A percentile compares a stretch with the other conserved stretches of the same genome.
Conservation (phyloP, 1,140 invertebrate genomes). For the Procambarus clarkii region DNA sequence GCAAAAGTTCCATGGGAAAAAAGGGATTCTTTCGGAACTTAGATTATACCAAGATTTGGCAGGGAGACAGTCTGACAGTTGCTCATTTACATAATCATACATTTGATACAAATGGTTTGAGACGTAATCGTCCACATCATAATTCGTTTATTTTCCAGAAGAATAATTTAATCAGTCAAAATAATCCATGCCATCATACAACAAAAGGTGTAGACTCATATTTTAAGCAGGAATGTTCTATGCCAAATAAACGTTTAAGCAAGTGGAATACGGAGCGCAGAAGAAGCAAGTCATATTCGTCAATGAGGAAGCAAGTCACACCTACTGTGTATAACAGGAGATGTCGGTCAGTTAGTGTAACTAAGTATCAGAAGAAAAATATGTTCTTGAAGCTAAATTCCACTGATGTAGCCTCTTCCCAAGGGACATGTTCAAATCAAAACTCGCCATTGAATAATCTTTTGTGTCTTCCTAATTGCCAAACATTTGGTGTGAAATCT, state of each 20-base stretch:
- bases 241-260: no score
- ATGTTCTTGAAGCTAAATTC: not conserved
- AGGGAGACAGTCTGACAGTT: not conserved
- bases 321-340: not conserved
- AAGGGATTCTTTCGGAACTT: slow-evolving; percentile 44
- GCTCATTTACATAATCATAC: not conserved
- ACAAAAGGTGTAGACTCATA: not conserved
- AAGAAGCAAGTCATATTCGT: not conserved
- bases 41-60: slow-evolving; percentile 28
- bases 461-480: not conserved
- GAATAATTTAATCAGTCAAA: slow-evolving; percentile 9
- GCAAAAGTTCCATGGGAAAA: not conserved
- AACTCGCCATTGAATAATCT: not conserved
- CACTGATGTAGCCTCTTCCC: not conserved
- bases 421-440: not conserved
- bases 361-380: not conserved
- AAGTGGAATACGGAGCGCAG: not conserved
- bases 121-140: not conserved
- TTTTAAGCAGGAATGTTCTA: not conserved
- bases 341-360: not conserved
- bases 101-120: not conserved
- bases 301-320: not conserved
- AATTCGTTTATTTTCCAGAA: not conserved
- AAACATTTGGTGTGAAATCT: not conserved
- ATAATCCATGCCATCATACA: not conserved